Conservation (phyloP, 2,113 vertebrate species). For the Ageneiosus marmoratus region DNA sequence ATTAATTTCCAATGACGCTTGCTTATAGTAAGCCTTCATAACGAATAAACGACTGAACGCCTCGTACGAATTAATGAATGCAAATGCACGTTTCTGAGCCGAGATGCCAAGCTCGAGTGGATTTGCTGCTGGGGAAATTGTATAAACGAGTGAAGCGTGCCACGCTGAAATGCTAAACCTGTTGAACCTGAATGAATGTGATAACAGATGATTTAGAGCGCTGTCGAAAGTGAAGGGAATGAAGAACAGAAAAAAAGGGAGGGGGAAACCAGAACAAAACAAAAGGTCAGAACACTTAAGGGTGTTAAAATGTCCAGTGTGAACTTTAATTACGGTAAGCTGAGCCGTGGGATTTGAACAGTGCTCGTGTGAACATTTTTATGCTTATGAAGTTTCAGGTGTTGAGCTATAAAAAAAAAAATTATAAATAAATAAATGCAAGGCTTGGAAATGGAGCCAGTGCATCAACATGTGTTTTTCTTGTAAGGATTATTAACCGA, state of each 20-base stretch:
- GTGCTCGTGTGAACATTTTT: not conserved
- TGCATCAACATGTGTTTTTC: not conserved
- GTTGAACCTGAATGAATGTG: slow-evolving; percentile 54
- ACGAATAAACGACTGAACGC: not conserved
- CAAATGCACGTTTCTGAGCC: slow-evolving; percentile 1
- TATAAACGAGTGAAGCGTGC: slow-evolving; percentile 32
- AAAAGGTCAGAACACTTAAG: slow-evolving; percentile 46
- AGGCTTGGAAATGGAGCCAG: not conserved
- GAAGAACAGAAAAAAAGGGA: slow-evolving; percentile 12
- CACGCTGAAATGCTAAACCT: slow-evolving; percentile 52
- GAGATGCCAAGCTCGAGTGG: slow-evolving; percentile 4
- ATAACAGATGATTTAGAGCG: slow-evolving; percentile 51
- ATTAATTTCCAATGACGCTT: not conserved
- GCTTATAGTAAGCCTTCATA: not conserved
- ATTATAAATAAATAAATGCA: not conserved
- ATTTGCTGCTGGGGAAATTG: slow-evolving; percentile 18
- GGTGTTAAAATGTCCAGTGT: slow-evolving; percentile 33
- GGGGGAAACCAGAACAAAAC: not conserved
- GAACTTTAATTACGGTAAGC: slow-evolving; percentile 34
- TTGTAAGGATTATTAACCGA: not conserved
- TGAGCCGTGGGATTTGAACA: slow-evolving; percentile 8
- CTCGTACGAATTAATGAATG: not conserved
- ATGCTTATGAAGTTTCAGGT: slow-evolving; percentile 17
- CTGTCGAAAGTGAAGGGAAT: slow-evolving; percentile 26
- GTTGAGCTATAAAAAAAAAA: not conserved